Conservation (phyloP, 2,888 invertebrate species). For the Achlya flavicornis region DNA sequence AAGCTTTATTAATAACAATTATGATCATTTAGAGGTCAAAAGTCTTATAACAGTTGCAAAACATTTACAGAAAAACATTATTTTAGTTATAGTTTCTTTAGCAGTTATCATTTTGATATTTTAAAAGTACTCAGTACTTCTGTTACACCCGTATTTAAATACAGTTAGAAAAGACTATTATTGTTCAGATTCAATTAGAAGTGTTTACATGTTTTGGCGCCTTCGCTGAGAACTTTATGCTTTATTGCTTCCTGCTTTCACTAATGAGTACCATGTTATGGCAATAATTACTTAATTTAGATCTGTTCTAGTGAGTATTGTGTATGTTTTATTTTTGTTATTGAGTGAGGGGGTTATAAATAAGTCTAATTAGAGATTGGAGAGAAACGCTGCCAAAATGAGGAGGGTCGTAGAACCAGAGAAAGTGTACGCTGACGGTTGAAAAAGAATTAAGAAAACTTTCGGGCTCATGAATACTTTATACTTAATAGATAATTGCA, state of each 20-base stretch:
- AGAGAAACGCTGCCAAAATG: too few relatives aligned
- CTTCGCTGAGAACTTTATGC: neutral
- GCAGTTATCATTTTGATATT: neutral
- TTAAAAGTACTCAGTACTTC: neutral
- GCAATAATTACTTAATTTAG: neutral
- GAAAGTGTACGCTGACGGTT: too few relatives aligned
- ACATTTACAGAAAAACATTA: neutral
- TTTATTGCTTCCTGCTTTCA: neutral
- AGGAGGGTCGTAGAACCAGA: too few relatives aligned
- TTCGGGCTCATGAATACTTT: neutral
- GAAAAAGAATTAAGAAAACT: too few relatives aligned
- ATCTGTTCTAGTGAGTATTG: neutral
- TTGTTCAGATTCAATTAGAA: constrained; percentile 7
- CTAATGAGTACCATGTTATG: neutral
- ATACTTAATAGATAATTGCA: constrained; percentile 6
- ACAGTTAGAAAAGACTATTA: neutral
- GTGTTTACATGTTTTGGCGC: constrained; percentile 3
- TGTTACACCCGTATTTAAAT: neutral
- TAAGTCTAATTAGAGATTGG: too few relatives aligned
- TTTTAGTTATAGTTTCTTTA: neutral
- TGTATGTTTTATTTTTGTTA: neutral
- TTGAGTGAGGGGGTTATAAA: neutral
- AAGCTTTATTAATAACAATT: neutral
- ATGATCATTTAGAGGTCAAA: neutral
- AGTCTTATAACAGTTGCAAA: neutral